Conservation (phyloP, 2,113 vertebrate genomes). For the Saccopteryx bilineata region DNA sequence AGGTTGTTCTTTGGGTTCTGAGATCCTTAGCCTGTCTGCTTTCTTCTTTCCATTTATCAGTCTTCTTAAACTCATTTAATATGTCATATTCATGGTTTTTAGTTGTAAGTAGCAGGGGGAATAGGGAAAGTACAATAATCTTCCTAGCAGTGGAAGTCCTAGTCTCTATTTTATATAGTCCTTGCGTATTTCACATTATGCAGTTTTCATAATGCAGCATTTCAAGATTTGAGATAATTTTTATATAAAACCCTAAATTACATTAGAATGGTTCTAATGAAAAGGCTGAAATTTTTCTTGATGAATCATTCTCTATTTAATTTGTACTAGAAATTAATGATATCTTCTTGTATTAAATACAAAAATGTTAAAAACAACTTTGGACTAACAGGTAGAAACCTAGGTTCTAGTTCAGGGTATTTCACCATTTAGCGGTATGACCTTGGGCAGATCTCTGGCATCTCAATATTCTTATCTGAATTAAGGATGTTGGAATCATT, state of each 20-base stretch:
- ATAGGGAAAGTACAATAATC: conserved; percentile 20
- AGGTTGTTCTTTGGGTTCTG: neutral
- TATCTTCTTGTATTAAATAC: conserved; percentile 35
- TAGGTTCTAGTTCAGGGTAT: neutral
- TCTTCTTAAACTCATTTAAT: conserved; percentile 37
- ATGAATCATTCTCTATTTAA: conserved; percentile 19
- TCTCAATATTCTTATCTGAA: conserved; percentile 1
- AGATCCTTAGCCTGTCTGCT: neutral
- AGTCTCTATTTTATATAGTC: neutral
- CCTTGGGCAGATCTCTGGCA: neutral
- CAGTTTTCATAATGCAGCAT: conserved; percentile 3
- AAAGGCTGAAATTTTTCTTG: conserved; percentile 27
- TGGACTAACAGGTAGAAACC: neutral
- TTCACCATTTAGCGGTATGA: neutral
- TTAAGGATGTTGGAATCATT: neutral
- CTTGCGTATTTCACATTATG: conserved; percentile 29
- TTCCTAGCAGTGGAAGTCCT: conserved; percentile 3
- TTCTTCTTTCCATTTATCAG: conserved; percentile 2
- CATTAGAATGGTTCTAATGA: conserved; percentile 53
- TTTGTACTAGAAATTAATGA: conserved; percentile 41
- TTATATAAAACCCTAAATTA: conserved; percentile 60
- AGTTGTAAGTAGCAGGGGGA: conserved; percentile 32
- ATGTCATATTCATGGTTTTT: neutral
- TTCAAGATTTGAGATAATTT: conserved; percentile 23
- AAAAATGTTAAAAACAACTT: conserved; percentile 40